These are phyloP conservation scores for Lampris megalopsis DNA, from an alignment of 2,113 vertebrate genomes.

Conservation along the genomic window DNA sequence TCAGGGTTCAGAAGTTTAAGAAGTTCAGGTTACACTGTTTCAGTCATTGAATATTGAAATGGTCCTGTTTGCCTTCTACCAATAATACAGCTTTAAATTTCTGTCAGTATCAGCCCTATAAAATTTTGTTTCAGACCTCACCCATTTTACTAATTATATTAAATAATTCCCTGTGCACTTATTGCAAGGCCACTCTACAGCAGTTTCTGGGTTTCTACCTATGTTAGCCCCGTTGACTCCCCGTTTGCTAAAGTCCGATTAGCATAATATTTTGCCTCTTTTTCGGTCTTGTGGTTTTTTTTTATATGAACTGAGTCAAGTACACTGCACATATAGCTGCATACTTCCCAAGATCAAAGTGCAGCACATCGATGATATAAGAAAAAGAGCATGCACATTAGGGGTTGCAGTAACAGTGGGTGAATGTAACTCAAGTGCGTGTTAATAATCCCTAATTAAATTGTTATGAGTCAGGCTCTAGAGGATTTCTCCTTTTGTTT, in stretches of 20 bases:
- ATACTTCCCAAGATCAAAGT: not conserved
- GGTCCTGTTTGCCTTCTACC: not conserved
- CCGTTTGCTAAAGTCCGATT: slow-evolving; percentile 20
- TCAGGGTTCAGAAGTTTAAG: slow-evolving; percentile 30
- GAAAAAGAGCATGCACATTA: too few species aligned
- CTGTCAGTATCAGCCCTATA: too few species aligned
- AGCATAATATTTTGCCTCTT: slow-evolving; percentile 5
- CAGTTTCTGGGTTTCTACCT: not conserved
- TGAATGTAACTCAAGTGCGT: not conserved
- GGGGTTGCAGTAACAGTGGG: not conserved
- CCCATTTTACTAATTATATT: too few species aligned
- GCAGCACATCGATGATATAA: not conserved
- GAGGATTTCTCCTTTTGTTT: too few species aligned
- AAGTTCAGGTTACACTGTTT: not conserved
- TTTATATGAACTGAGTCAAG: slow-evolving; percentile 9
- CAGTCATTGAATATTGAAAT: too few species aligned
- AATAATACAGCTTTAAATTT: not conserved
- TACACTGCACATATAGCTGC: not conserved
- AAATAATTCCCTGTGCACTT: not conserved
- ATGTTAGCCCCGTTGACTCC: slow-evolving; percentile 5
- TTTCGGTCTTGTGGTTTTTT: not conserved
- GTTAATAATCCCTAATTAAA: not conserved
- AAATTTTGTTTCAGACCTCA: too few species aligned
- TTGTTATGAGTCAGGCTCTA: too few species aligned
- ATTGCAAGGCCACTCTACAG: slow-evolving; percentile 23